Percentiles rank a stretch among this genome's conserved stretches.
Conservation (phyloP, 2,888 invertebrate species). For the Junonia oenone region DNA sequence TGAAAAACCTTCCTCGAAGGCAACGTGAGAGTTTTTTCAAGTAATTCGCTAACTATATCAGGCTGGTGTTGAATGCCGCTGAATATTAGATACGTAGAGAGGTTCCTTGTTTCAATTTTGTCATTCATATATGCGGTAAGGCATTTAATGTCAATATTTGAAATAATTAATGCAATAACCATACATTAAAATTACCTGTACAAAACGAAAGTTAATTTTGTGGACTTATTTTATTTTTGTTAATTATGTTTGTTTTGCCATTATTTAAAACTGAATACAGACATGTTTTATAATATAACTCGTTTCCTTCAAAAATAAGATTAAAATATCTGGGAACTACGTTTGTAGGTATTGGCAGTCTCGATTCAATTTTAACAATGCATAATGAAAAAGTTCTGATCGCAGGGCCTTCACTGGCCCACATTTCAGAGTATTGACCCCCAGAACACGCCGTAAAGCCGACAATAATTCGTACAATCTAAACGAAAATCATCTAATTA, state of each 20-base stretch:
- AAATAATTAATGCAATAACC: no score
- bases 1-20: conserved; percentile 18
- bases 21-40: conserved; percentile 21
- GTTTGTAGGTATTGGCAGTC: background rate
- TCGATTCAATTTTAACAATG: conserved; percentile 15
- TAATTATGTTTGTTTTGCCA: no score
- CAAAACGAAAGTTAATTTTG: no score
- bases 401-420: conserved; percentile 45
- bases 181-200: no score
- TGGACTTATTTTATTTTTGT: no score
- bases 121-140: no score
- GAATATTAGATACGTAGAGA: conserved; percentile 1
- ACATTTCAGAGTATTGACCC: conserved; percentile 59
- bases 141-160: no score
- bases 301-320: no score
- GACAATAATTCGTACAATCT: background rate
- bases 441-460: conserved; percentile 23
- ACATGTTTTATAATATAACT: no score
- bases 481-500: conserved; percentile 8
- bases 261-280: no score
- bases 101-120: background rate
- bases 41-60: conserved; percentile 17
- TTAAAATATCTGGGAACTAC: background rate
- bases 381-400: conserved; percentile 29
- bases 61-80: conserved; percentile 4